Evolutionary conservation across 2,797 vertebrate genomes (phyloP).

Genomic region (Psittacula echo): DNA sequence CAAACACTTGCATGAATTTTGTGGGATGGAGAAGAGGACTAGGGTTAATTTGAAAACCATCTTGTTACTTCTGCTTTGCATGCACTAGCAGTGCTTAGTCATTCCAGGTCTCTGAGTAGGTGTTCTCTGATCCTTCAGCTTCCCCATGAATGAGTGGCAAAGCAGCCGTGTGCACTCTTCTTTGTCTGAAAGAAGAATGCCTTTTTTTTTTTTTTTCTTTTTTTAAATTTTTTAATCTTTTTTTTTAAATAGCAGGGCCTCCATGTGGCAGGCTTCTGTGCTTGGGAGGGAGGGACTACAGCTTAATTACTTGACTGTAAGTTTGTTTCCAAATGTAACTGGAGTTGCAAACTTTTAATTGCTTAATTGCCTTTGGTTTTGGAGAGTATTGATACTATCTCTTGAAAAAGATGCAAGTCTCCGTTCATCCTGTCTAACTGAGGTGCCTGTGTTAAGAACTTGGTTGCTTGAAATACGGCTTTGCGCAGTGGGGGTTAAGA

Average conservation of each 20-base stretch:
- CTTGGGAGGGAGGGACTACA: conserved; percentile 49
- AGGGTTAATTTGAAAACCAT: conserved; percentile 60
- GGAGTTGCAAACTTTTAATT: conserved; percentile 31
- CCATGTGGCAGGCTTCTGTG: conserved; percentile 14
- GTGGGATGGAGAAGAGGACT: conserved; percentile 67
- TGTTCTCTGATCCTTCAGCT: conserved; percentile 66
- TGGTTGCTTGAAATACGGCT: background rate
- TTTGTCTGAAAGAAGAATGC: conserved; percentile 45
- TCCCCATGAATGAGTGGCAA: conserved; percentile 57
- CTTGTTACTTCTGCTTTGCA: conserved; percentile 69
- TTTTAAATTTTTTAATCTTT: no score
- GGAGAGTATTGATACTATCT: conserved; percentile 9
- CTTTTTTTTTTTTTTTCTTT: background rate
- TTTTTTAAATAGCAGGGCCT: background rate
- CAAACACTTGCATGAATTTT: conserved; percentile 69
- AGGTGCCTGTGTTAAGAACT: conserved; percentile 51
- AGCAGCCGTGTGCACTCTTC: conserved; percentile 17
- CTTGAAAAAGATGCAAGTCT: conserved; percentile 18
- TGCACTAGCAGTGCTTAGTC: conserved; percentile 70
- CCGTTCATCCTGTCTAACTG: conserved; percentile 71
- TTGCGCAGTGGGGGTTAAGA: background rate
- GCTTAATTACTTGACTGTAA: conserved; percentile 46
- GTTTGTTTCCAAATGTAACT: conserved; percentile 38
- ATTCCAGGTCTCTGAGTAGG: conserved; percentile 66
- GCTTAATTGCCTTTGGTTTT: conserved; percentile 50